Base-by-base conservation (phyloP, 2,797 vertebrate genomes). In the Melanotaenia trifasciata region DNA sequence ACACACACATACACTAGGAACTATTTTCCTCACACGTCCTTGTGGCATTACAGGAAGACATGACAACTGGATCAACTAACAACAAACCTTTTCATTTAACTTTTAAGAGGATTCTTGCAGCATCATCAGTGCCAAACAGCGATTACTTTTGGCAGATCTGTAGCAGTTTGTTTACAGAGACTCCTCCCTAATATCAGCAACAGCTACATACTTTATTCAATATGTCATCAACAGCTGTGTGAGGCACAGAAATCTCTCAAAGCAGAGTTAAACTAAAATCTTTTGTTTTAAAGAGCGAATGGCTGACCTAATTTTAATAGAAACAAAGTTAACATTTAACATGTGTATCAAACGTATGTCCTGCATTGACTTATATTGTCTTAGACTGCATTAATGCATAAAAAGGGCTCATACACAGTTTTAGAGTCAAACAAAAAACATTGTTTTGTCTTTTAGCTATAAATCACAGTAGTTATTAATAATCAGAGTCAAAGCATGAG, bases 181-280 rank as follows among this genome's bases (percentile, higher is more conserved):
- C 84, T 72, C 72, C 84, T 36, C 76, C 77, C 54, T 51, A 59
- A 64, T 4, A 58, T 84, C 64, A 68, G 74, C 8, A 76, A 72
- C 64, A 74, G 78, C 28, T 69, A 47, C 89, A 91, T 91, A 68
- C 68, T 89, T 91, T 64, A 67, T 74, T 51, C 68, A 38, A 6
- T 64, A 73, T 76, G 88, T 90, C 90, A 90, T 84, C 70, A 73
- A 54, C 90, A 88, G 86, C 89, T 92, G 90, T 72, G 75, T 7
- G 72, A 74, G 80, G 32, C 22, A 43, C 13, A 58, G 24, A 78
- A 59, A 72, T 64, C 78, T 78, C 28, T 35, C 61, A 75, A 59
- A 40, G 10, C 51, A 0, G 7, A 12, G 13, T 57, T 5, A 62
- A 20, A 40, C 40, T 22, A 5, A 9, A 50, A 36, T 67, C 4